A percentile compares a stretch with the other conserved stretches of the same genome.
phyloP scores from a whole-genome alignment of 1,140 invertebrate species.

The Plodia interpunctella region DNA sequence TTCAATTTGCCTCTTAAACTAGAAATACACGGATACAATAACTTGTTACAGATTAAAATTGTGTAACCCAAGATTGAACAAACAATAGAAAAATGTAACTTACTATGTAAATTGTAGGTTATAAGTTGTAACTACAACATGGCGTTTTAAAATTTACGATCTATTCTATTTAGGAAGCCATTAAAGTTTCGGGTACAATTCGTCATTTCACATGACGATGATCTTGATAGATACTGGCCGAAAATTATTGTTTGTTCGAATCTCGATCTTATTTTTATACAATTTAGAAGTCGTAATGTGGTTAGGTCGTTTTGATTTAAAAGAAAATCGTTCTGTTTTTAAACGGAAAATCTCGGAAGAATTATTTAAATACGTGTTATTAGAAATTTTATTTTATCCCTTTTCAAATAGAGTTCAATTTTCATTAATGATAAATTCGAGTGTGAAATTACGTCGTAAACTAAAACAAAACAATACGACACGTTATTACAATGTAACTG shows the following conservation, averaged over 20 bases:
- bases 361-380: too few relatives aligned
- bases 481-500: slow-evolving; percentile 16
- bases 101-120: slow-evolving; percentile 20
- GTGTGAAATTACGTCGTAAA: slow-evolving; percentile 6
- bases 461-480: slow-evolving; percentile 4
- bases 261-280: neutral
- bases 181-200: slow-evolving; percentile 23
- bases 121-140: slow-evolving; percentile 19
- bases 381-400: neutral
- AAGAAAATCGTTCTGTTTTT: too few relatives aligned
- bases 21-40: neutral
- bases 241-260: neutral
- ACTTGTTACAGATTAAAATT: slow-evolving; percentile 2
- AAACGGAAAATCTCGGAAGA: too few relatives aligned
- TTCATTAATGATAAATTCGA: neutral
- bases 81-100: slow-evolving; percentile 24
- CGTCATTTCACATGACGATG: slow-evolving; percentile 33
- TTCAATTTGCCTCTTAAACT: too few relatives aligned
- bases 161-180: slow-evolving; percentile 33
- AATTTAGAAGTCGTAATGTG: too few relatives aligned
- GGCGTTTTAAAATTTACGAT: slow-evolving; percentile 32
- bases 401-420: neutral
- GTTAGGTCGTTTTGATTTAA: too few relatives aligned
- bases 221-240: slow-evolving; percentile 3
- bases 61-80: slow-evolving; percentile 19